These are phyloP conservation scores for Varroa destructor DNA, from an alignment of 1,140 invertebrate genomes.

Conservation along the genomic window DNA sequence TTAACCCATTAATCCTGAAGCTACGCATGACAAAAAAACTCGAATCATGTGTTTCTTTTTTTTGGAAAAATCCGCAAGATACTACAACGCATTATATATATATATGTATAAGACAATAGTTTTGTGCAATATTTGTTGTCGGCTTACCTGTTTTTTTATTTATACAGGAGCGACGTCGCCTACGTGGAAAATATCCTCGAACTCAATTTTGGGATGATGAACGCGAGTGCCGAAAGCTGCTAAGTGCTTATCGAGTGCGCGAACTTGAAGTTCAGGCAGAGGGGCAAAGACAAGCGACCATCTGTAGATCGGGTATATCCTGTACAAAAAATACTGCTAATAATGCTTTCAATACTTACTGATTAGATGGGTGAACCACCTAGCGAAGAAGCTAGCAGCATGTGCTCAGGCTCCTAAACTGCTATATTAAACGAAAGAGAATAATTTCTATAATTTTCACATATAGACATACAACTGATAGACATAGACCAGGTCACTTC, in stretches of 20 bases:
- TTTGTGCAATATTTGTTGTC: no score
- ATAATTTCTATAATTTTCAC: not conserved
- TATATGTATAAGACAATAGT: no score
- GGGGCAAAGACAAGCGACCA: conserved; percentile 27
- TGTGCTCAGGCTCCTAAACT: not conserved
- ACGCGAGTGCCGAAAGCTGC: conserved; percentile 56
- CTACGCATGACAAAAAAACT: no score
- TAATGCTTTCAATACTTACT: not conserved
- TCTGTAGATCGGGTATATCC: conserved; percentile 26
- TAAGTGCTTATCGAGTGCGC: conserved; percentile 56
- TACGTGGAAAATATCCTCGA: conserved; percentile 68
- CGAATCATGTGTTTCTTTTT: no score
- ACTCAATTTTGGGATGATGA: conserved; percentile 59
- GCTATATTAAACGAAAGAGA: not conserved
- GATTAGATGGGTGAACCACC: not conserved
- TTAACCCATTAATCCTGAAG: no score
- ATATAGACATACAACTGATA: not conserved
- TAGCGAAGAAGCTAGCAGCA: not conserved
- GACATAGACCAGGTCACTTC: no score
- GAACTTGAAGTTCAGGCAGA: conserved; percentile 5
- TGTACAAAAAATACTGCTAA: not conserved
- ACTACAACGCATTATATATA: no score
- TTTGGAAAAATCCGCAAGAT: no score
- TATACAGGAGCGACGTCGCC: conserved; percentile 58
- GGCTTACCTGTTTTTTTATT: not conserved